Evolutionary conservation across 2,797 vertebrate species (phyloP).

Genomic region (Artibeus lituratus): DNA sequence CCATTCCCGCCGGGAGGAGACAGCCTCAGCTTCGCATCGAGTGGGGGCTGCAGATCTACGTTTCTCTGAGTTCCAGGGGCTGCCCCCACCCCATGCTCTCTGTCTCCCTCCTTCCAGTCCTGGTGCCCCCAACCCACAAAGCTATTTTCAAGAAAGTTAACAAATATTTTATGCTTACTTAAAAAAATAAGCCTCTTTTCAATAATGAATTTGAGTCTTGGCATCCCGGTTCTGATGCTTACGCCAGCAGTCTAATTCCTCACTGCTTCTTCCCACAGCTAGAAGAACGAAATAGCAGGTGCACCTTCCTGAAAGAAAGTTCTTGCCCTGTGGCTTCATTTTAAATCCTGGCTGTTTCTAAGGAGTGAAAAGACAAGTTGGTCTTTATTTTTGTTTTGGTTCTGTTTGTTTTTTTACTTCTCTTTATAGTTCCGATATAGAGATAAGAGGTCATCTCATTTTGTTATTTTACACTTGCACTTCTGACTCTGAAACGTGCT

Average conservation of each 20-base stretch:
- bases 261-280: not conserved
- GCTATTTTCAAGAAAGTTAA: not conserved
- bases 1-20: not conserved
- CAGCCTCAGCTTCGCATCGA: fast-evolving
- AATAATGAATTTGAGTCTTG: not conserved
- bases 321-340: not conserved
- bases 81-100: not conserved
- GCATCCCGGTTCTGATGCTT: too few relatives aligned
- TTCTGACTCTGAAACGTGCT: not conserved
- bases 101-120: not conserved
- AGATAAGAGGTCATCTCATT: not conserved
- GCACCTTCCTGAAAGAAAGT: not conserved
- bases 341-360: not conserved
- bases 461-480: not conserved
- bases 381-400: not conserved
- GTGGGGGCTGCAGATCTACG: not conserved
- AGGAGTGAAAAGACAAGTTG: not conserved
- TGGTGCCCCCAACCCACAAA: not conserved
- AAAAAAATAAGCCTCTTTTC: not conserved
- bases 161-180: not conserved
- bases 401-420: not conserved
- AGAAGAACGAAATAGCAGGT: not conserved
- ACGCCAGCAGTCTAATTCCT: not conserved
- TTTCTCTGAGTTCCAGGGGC: not conserved
- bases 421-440: not conserved